A percentile compares a stretch with the other conserved stretches of the same genome.
phyloP scores from a whole-genome alignment of 2,888 invertebrate species.

The Phortica okadai region DNA sequence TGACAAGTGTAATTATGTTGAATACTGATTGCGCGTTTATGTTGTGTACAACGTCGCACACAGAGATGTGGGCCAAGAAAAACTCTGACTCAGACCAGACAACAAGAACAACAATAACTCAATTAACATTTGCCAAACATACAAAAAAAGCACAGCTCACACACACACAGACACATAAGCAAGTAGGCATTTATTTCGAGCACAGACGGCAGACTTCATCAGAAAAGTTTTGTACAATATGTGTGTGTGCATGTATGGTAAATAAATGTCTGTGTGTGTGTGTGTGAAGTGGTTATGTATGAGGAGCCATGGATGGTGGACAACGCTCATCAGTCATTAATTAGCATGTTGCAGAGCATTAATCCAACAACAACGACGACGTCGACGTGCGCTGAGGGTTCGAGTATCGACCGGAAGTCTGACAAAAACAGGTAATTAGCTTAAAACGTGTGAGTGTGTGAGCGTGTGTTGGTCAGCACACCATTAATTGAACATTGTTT shows the following conservation, averaged over 20 bases:
- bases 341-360: constrained; percentile 3
- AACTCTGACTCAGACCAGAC: not conserved
- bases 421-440: constrained; percentile 14
- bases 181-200: not conserved
- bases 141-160: not conserved
- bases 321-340: not conserved
- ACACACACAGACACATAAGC: not conserved
- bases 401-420: not conserved
- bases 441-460: not conserved
- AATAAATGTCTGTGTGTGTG: constrained; percentile 13
- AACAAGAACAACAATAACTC: not conserved
- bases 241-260: constrained; percentile 40
- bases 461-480: not conserved
- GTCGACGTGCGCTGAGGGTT: not conserved
- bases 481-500: not conserved
- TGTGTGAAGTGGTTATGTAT: constrained; percentile 23
- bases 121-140: not conserved
- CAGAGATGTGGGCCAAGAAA: not conserved
- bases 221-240: constrained; percentile 8
- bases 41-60: not conserved
- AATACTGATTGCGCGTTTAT: constrained; percentile 39
- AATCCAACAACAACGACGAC: not conserved
- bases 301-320: not conserved
- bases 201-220: constrained; percentile 11
- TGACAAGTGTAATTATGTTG: constrained; percentile 69